Evolutionary conservation across 2,797 vertebrate species (phyloP).

Genomic region (Anguilla obscura): DNA sequence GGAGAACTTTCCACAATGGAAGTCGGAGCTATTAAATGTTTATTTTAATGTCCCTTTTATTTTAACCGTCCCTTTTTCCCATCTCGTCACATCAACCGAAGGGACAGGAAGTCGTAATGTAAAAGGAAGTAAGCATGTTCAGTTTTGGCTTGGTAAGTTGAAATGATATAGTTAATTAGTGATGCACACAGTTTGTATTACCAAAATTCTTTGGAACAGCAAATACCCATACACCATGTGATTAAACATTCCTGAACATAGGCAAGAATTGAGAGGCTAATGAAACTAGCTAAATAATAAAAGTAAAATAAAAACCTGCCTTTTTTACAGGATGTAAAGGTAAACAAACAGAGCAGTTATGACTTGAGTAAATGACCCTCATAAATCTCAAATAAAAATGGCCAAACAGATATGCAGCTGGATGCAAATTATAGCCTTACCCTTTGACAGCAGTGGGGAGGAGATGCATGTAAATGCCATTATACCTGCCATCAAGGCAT

Average conservation of each 20-base stretch:
- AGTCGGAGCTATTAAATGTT: slow-evolving; percentile 10
- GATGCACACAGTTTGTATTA: background rate
- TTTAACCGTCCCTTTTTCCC: background rate
- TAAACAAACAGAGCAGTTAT: slow-evolving; percentile 33
- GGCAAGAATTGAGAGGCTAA: background rate
- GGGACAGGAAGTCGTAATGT: background rate
- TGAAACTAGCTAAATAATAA: slow-evolving; percentile 20
- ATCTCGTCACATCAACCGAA: background rate
- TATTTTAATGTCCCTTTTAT: background rate
- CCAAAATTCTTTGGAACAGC: background rate
- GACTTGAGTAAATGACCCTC: slow-evolving; percentile 33
- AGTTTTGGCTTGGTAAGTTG: background rate
- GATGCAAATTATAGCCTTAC: slow-evolving; percentile 31
- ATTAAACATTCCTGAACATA: slow-evolving; percentile 25
- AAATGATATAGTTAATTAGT: background rate
- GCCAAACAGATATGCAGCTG: slow-evolving; percentile 10
- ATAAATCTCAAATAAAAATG: slow-evolving; percentile 35
- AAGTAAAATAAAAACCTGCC: slow-evolving; percentile 32
- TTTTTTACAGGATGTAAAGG: slow-evolving; percentile 35
- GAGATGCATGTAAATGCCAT: slow-evolving; percentile 10
- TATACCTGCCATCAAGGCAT: too few species aligned
- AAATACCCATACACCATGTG: background rate
- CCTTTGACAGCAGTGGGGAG: slow-evolving; percentile 28
- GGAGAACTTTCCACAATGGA: slow-evolving; percentile 20
- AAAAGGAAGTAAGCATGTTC: background rate